Percentiles rank a stretch among this genome's conserved stretches.
phyloP scores from a whole-genome alignment of 2,797 vertebrate genomes.

The Bovichtus variegatus region DNA sequence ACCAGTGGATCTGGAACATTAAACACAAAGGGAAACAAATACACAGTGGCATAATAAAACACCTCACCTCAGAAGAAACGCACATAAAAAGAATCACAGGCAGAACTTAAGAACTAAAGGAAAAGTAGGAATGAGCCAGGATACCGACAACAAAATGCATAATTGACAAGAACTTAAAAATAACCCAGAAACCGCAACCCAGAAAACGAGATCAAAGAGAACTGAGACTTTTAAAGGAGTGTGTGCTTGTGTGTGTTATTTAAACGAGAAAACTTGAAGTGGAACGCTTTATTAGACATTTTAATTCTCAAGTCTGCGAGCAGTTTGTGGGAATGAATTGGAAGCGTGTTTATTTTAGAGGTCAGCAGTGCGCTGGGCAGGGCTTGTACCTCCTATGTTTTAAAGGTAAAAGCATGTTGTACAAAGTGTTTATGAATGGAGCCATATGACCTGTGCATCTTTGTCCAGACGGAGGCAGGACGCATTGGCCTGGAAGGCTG shows the following conservation, averaged over 20 bases:
- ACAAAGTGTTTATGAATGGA: slow-evolving; percentile 20
- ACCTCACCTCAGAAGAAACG: slow-evolving; percentile 36
- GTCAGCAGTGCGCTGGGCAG: slow-evolving; percentile 3
- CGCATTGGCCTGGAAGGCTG: slow-evolving; percentile 98
- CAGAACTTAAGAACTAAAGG: slow-evolving; percentile 40
- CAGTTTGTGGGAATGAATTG: slow-evolving; percentile 1
- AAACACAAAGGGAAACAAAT: slow-evolving; percentile 44
- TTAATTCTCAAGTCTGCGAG: slow-evolving; percentile 25
- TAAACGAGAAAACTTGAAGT: slow-evolving; percentile 35
- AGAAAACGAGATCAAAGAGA: slow-evolving; percentile 73
- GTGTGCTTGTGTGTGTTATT: slow-evolving; percentile 9
- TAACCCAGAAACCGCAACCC: slow-evolving; percentile 53
- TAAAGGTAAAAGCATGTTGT: slow-evolving; percentile 23
- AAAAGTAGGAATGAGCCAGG: slow-evolving; percentile 47
- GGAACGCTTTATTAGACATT: slow-evolving; percentile 43
- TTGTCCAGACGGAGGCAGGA: slow-evolving; percentile 95
- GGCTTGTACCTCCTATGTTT: background rate
- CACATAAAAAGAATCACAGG: slow-evolving; percentile 34
- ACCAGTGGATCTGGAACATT: slow-evolving; percentile 1
- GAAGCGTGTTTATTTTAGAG: background rate
- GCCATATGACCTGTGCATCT: slow-evolving; percentile 48
- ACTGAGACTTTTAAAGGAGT: slow-evolving; percentile 17
- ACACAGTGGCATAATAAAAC: slow-evolving; percentile 37
- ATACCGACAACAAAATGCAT: slow-evolving; percentile 70
- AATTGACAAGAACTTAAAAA: slow-evolving; percentile 76